Percentiles rank a stretch among this genome's conserved stretches.
Conservation (phyloP, 2,888 invertebrate genomes). For the Drosophila trichaetosa region DNA sequence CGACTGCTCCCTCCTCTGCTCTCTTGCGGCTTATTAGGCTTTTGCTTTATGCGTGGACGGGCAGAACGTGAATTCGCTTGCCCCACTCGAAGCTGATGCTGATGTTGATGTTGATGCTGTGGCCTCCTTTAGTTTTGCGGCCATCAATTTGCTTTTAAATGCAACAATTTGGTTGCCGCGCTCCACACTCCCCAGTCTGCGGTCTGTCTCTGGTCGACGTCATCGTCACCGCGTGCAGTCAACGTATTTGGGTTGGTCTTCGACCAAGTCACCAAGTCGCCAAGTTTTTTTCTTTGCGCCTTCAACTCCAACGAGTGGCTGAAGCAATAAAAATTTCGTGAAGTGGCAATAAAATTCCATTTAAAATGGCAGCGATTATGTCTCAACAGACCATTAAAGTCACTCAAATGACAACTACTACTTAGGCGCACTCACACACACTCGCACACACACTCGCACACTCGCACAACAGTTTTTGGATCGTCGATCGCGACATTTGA, state of each 20-base stretch:
- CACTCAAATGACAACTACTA: constrained; percentile 84
- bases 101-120: constrained; percentile 50
- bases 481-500: constrained; percentile 76
- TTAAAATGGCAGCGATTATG: constrained; percentile 85
- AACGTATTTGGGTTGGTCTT: constrained; percentile 53
- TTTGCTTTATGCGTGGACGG: constrained; percentile 76
- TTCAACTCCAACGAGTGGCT: constrained; percentile 28
- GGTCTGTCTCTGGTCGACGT: constrained; percentile 48
- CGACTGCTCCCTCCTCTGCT: background rate
- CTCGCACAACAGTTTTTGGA: constrained; percentile 31
- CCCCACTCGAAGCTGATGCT: constrained; percentile 28
- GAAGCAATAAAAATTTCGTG: constrained; percentile 79
- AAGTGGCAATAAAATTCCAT: constrained; percentile 85
- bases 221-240: constrained; percentile 70
- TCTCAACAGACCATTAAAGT: constrained; percentile 85
- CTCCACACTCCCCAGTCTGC: background rate
- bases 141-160: constrained; percentile 83
- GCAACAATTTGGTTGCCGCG: constrained; percentile 78
- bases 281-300: constrained; percentile 27
- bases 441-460: constrained; percentile 5
- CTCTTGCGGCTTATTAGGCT: constrained; percentile 71
- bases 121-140: constrained; percentile 82
- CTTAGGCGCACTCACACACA: constrained; percentile 72
- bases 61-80: constrained; percentile 65
- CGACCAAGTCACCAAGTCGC: constrained; percentile 12